phyloP scores from a whole-genome alignment of 2,797 vertebrate genomes.

The Dendrocincla tyrannina region DNA sequence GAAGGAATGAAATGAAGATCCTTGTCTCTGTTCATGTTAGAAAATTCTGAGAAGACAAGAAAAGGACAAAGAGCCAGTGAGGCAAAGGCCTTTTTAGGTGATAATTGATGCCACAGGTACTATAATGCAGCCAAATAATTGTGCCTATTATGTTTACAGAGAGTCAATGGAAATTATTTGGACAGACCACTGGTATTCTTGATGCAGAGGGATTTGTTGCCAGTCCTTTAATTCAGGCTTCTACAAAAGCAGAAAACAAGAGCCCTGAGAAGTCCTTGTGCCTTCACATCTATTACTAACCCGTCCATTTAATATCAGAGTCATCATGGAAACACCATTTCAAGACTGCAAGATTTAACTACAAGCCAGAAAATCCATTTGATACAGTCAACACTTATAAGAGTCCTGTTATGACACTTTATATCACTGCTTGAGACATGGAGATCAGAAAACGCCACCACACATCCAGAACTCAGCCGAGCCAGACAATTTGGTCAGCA shows the following conservation, averaged over 20 bases:
- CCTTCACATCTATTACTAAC: neutral
- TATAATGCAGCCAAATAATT: neutral
- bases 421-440: neutral
- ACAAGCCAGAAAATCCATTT: neutral
- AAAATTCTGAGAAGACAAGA: neutral
- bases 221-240: neutral
- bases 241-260: neutral
- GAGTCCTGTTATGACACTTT: neutral
- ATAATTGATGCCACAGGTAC: neutral
- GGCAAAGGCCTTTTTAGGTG: neutral
- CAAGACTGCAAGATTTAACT: neutral
- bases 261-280: neutral
- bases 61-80: neutral
- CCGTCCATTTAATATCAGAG: neutral
- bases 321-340: neutral
- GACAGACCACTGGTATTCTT: neutral
- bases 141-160: no score
- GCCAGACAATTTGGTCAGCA: neutral
- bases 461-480: neutral
- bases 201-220: neutral
- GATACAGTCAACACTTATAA: neutral
- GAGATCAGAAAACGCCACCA: neutral
- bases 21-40: neutral
- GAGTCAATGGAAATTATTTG: neutral
- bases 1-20: neutral